Conservation (phyloP, 2,888 invertebrate species). For the Dynastes tityus region DNA sequence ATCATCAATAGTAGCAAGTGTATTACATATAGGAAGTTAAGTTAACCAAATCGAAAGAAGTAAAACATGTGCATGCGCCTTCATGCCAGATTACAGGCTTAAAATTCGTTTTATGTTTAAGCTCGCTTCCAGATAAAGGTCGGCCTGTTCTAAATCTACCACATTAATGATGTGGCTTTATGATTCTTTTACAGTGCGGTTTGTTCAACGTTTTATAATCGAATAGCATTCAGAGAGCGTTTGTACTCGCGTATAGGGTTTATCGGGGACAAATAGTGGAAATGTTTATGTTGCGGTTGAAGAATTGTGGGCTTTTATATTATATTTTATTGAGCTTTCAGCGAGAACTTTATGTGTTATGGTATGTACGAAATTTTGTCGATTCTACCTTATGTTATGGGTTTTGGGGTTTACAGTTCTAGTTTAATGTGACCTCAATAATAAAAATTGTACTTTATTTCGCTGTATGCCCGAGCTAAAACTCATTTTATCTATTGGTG, state of each 20-base stretch:
- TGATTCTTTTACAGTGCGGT: constrained; percentile 42
- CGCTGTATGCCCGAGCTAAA: not conserved
- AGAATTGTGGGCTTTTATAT: constrained; percentile 15
- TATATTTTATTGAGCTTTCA: constrained; percentile 20
- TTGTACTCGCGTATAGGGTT: constrained; percentile 26
- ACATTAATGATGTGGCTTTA: constrained; percentile 31
- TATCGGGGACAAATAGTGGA: constrained; percentile 27
- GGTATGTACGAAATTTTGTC: not conserved
- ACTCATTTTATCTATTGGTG: too few species aligned
- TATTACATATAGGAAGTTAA: constrained; percentile 33
- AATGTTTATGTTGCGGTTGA: constrained; percentile 32
- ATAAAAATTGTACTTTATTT: not conserved
- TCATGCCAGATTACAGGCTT: constrained; percentile 17
- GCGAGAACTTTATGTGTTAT: constrained; percentile 8
- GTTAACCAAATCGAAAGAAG: constrained; percentile 33
- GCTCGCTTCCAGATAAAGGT: constrained; percentile 36
- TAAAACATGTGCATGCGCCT: constrained; percentile 38
- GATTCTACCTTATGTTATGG: not conserved
- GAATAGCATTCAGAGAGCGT: constrained; percentile 19
- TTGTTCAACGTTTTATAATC: constrained; percentile 39
- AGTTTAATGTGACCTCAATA: not conserved
- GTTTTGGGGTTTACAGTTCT: not conserved
- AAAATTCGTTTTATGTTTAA: constrained; percentile 32
- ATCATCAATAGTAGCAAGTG: constrained; percentile 22
- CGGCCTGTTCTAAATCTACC: constrained; percentile 30